A percentile compares a stretch with the other conserved stretches of the same genome.
Evolutionary conservation across 2,797 vertebrate genomes (phyloP).

Genomic region (Oreonectes daqikongensis): DNA sequence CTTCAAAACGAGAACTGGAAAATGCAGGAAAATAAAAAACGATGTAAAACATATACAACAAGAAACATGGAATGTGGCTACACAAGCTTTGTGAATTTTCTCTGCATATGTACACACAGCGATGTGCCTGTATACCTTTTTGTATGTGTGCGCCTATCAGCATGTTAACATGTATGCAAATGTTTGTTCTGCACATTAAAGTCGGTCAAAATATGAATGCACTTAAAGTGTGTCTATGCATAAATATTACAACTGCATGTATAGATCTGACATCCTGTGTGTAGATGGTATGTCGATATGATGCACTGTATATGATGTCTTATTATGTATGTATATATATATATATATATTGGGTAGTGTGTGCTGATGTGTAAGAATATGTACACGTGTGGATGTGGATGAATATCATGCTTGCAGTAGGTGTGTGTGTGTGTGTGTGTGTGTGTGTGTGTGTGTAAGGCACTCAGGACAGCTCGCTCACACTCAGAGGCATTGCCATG

Average conservation of each 20-base stretch:
- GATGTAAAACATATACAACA: conserved; percentile 14
- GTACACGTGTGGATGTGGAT: conserved; percentile 37
- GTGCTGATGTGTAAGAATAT: conserved; percentile 25
- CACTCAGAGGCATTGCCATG: conserved; percentile 99
- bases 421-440: conserved; percentile 53
- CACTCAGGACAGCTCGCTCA: conserved; percentile 84
- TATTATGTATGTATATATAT: background rate
- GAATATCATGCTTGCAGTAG: conserved; percentile 3
- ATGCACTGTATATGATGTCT: background rate
- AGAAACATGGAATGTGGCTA: conserved; percentile 4
- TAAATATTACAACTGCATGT: background rate
- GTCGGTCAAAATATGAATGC: conserved; percentile 23
- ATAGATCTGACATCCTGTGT: conserved; percentile 36
- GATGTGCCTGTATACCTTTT: conserved; percentile 29
- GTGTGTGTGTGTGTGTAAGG: conserved; percentile 71
- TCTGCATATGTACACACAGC: conserved; percentile 45
- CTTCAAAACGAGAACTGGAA: conserved; percentile 43
- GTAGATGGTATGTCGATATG: background rate
- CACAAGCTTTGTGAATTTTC: conserved; percentile 45
- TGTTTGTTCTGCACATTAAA: conserved; percentile 6
- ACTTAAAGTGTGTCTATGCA: conserved; percentile 15
- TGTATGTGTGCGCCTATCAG: background rate
- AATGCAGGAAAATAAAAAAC: conserved; percentile 3
- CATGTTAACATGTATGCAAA: conserved; percentile 15
- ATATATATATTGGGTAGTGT: conserved; percentile 12